A percentile compares a stretch with the other conserved stretches of the same genome.
Evolutionary conservation across 1,140 invertebrate species (phyloP).

Genomic region (Drosophila nebulosa): DNA sequence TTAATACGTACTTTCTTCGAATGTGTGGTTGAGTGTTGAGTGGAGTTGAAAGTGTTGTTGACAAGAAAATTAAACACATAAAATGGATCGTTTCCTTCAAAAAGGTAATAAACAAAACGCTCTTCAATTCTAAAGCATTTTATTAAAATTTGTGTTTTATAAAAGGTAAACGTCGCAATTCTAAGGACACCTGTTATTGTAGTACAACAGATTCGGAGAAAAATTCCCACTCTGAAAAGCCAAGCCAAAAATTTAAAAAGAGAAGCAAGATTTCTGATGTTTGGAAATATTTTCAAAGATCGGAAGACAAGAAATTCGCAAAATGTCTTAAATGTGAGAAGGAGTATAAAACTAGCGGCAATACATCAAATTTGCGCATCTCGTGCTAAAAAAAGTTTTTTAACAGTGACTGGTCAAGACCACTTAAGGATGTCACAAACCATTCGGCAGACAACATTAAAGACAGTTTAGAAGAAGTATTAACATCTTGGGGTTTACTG

Average conservation of each 20-base stretch:
- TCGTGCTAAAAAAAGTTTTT: neutral
- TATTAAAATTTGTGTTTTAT: neutral
- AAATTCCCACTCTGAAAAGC: neutral
- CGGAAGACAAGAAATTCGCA: no score
- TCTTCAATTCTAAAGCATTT: neutral
- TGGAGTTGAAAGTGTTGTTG: no score
- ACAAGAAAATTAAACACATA: neutral
- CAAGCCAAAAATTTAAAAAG: neutral
- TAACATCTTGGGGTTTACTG: neutral
- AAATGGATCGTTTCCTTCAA: neutral
- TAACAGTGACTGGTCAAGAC: neutral
- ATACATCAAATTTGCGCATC: neutral
- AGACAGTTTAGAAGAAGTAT: neutral
- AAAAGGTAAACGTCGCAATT: neutral
- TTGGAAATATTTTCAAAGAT: no score
- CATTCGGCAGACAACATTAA: conserved; percentile 2
- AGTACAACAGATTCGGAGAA: neutral
- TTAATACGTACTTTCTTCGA: no score
- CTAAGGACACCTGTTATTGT: neutral
- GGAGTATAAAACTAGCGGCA: neutral
- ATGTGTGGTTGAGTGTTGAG: no score
- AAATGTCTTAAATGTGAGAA: neutral
- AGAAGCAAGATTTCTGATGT: no score
- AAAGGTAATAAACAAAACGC: neutral
- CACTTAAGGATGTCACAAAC: neutral